Percentiles rank a stretch among this genome's conserved stretches.
Evolutionary conservation across 2,113 vertebrate genomes (phyloP).

Genomic region (Lepus timidus): DNA sequence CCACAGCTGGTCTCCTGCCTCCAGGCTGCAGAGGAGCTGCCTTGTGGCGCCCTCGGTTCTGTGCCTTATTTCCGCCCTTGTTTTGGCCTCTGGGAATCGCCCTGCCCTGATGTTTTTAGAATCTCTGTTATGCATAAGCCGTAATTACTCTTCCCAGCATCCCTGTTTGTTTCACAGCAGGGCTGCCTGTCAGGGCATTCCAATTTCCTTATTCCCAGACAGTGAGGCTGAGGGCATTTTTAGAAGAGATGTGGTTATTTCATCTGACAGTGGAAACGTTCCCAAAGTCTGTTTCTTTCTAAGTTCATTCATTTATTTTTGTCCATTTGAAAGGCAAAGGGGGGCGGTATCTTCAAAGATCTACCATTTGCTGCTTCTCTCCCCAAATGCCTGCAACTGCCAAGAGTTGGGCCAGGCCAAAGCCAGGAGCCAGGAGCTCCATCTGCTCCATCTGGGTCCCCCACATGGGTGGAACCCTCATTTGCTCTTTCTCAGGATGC

Average conservation of each 20-base stretch:
- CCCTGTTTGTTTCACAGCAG: background rate
- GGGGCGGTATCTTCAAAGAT: no score
- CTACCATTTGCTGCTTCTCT: no score
- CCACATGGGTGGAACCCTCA: no score
- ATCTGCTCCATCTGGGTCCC: no score
- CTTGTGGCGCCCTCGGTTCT: background rate
- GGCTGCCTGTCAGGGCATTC: background rate
- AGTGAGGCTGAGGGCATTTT: background rate
- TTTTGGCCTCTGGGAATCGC: background rate
- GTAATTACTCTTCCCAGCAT: background rate
- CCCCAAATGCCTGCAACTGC: no score
- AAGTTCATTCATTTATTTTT: no score
- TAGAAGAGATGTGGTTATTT: background rate
- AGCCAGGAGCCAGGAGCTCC: no score
- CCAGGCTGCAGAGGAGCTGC: background rate
- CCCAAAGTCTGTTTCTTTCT: background rate
- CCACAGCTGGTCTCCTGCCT: background rate
- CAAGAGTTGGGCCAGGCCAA: no score
- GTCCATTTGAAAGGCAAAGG: no score
- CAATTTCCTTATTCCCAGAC: background rate
- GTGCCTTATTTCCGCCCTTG: background rate
- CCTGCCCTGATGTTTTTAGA: background rate
- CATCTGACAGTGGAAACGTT: background rate
- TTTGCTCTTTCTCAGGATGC: no score
- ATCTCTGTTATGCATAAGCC: background rate